Base-by-base conservation (phyloP, 1,140 invertebrate species). In the Callitettix versicolor region DNA sequence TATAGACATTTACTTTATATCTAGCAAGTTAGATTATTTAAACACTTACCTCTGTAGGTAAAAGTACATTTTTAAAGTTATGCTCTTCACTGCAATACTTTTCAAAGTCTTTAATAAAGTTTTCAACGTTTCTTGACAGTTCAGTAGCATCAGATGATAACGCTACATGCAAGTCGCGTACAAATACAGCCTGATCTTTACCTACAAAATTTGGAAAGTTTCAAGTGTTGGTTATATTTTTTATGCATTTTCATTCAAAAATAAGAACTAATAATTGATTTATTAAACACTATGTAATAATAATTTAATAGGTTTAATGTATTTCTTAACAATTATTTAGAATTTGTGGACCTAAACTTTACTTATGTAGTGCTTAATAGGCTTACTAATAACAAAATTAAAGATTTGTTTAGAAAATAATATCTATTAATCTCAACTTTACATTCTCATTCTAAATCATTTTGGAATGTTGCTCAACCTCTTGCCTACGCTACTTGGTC, bases 51-150 rank as follows among this genome's bases (percentile, higher is more conserved):
- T 55, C 42, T 34, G 53, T 55, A 5, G 20, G 43, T 3, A 34
- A 55, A 5, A 55, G 21, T 1, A 42, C 42, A 55, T 36, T 44
- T 36, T 55, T 55, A 1, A 55, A 55, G 33, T 43, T 34, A 20
- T 55, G 33, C 17, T 46, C 14, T 11, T 46, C 20, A 34, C 11
- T 17, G 30, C 42, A 46, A 55, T 55, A 55, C 14, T 33, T 42
- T 46, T 55, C 44, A 20, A 55, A 55, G n/a, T 55, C 53, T 47
- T 46, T 47, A 40, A 55, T 34, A 21, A 55, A 26, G 6, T 47
- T 21, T 18, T 55, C 24, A 26, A 55, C 42, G 30, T 55, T 55
- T 15, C 44, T 46, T 30, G 42, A 43, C 7, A 33, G 6, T 1
- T 44, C 42, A 12, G 33, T 42, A 15, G 20, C 26, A 47, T 46